Evolutionary conservation across 2,797 vertebrate species (phyloP).

Genomic region (Morelia viridis): DNA sequence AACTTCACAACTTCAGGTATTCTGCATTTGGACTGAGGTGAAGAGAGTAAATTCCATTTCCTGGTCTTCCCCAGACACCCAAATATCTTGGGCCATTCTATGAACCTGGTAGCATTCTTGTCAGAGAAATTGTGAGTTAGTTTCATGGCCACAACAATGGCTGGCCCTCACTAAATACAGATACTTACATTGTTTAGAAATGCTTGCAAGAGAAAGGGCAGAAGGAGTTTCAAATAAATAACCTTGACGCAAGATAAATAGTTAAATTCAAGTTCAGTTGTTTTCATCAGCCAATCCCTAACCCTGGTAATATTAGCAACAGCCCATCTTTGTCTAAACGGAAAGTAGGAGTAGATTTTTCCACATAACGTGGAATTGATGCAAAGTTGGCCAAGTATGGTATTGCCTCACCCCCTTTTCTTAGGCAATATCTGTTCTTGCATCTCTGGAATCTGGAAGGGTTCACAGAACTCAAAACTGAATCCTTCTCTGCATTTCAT

Average conservation of each 20-base stretch:
- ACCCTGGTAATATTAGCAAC: neutral
- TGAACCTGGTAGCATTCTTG: neutral
- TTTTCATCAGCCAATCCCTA: neutral
- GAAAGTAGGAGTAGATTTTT: neutral
- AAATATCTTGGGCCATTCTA: neutral
- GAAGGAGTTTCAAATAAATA: neutral
- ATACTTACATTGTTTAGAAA: neutral
- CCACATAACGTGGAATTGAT: neutral
- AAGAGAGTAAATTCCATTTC: neutral
- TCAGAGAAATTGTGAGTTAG: neutral
- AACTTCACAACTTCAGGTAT: neutral
- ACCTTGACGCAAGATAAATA: neutral
- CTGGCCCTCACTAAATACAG: neutral
- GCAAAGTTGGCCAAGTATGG: neutral
- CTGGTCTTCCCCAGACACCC: neutral
- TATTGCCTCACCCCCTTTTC: neutral
- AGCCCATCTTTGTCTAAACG: neutral
- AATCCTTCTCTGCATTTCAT: conserved; percentile 45
- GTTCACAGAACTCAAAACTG: conserved; percentile 29
- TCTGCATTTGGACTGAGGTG: neutral
- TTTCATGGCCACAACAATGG: neutral
- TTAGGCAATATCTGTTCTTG: neutral
- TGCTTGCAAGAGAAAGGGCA: neutral
- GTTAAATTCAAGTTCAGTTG: neutral
- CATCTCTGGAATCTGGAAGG: neutral